Percentiles rank a stretch among this genome's conserved stretches.
Conservation (phyloP, 2,888 invertebrate genomes). For the Perithous albicinctus region DNA sequence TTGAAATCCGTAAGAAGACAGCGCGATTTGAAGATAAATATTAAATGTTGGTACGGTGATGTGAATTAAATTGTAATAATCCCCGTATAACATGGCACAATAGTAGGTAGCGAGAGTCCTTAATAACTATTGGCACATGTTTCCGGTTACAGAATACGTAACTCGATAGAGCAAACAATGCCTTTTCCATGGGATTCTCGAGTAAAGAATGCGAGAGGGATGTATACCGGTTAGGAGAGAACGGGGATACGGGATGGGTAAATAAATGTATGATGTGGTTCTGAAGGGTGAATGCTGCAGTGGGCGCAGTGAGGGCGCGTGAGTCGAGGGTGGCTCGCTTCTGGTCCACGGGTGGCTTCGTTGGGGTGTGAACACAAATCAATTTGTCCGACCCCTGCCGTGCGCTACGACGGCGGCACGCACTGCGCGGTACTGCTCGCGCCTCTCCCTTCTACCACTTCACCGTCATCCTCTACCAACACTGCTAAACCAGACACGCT, state of each 20-base stretch:
- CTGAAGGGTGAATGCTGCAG: constrained; percentile 70
- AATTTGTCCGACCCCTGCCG: constrained; percentile 83
- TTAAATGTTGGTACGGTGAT: neutral
- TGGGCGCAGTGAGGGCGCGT: constrained; percentile 25
- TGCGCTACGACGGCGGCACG: constrained; percentile 74
- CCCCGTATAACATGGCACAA: constrained; percentile 4
- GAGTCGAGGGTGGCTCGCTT: constrained; percentile 60
- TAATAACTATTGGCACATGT: constrained; percentile 80
- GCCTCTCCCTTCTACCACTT: constrained; percentile 53
- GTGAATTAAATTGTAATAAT: constrained; percentile 5
- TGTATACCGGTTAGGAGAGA: constrained; percentile 34
- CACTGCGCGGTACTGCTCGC: constrained; percentile 70
- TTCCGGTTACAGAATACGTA: constrained; percentile 79
- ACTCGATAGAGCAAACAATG: constrained; percentile 82
- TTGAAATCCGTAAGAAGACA: too few relatives aligned
- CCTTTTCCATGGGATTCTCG: constrained; percentile 79
- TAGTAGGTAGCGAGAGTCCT: constrained; percentile 31
- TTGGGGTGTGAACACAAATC: constrained; percentile 85
- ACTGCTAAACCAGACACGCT: constrained; percentile 47
- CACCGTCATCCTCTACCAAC: constrained; percentile 58
- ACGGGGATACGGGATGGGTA: constrained; percentile 68
- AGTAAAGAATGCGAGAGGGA: constrained; percentile 61
- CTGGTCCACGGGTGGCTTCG: constrained; percentile 72
- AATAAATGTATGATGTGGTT: constrained; percentile 73
- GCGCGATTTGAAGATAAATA: too few relatives aligned